Percentiles rank a stretch among this genome's conserved stretches.
Conservation (phyloP, 2,888 invertebrate species). For the Drepanosiphum platanoidis region DNA sequence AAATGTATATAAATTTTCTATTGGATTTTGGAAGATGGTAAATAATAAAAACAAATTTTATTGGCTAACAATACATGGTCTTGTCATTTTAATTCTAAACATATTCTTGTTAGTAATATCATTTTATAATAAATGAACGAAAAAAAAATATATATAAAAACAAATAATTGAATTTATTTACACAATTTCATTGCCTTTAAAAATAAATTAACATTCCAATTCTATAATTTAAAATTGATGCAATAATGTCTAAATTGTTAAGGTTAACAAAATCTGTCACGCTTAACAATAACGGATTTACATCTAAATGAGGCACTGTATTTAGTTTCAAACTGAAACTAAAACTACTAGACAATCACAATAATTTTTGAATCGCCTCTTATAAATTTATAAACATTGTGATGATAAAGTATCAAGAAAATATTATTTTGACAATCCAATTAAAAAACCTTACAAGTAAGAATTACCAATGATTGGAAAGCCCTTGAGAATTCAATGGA, state of each 20-base stretch:
- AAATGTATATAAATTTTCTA: neutral
- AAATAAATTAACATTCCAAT: slow-evolving; percentile 48
- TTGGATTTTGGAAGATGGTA: neutral
- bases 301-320: slow-evolving; percentile 4
- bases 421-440: neutral
- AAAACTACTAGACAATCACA: neutral
- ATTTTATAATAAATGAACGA: slow-evolving; percentile 18
- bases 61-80: too few relatives aligned
- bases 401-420: too few relatives aligned
- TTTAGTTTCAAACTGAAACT: neutral
- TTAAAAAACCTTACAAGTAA: neutral
- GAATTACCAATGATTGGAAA: neutral
- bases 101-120: slow-evolving; percentile 2
- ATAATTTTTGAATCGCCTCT: neutral
- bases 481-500: neutral
- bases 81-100: slow-evolving; percentile 11
- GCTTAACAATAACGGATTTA: slow-evolving; percentile 46
- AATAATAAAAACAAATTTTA: slow-evolving; percentile 26
- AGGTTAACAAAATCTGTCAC: slow-evolving; percentile 43
- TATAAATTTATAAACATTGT: neutral
- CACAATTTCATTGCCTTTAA: slow-evolving; percentile 59
- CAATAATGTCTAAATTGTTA: slow-evolving; percentile 28
- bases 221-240: slow-evolving; percentile 43
- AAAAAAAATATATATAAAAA: slow-evolving; percentile 29
- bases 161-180: slow-evolving; percentile 59